A percentile compares a stretch with the other conserved stretches of the same genome.
Evolutionary conservation across 2,113 vertebrate genomes (phyloP).

Genomic region (Ceyx cyanopectus): DNA sequence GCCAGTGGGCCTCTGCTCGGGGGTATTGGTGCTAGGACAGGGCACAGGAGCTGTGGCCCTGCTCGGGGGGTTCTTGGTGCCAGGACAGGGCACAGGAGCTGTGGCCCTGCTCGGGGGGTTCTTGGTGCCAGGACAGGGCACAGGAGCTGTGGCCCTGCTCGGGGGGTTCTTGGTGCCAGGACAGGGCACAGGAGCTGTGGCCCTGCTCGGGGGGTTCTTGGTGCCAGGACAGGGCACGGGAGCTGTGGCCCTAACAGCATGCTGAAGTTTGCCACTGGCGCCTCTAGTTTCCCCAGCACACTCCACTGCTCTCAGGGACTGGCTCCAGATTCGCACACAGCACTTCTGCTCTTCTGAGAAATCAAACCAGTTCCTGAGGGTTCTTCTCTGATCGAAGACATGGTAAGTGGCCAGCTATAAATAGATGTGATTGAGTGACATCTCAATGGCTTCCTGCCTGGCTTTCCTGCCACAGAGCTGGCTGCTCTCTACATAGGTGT

Average conservation of each 20-base stretch:
- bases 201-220: too few relatives aligned
- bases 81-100: too few relatives aligned
- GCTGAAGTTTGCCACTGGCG: neutral
- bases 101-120: too few relatives aligned
- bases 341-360: neutral
- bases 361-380: neutral
- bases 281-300: neutral
- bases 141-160: too few relatives aligned
- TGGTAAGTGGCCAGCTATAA: neutral
- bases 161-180: too few relatives aligned
- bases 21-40: neutral
- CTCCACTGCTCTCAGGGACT: fast-evolving
- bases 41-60: fast-evolving
- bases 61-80: too few relatives aligned
- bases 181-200: too few relatives aligned
- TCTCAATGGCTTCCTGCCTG: constrained; percentile 31
- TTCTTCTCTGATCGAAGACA: neutral
- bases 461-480: neutral
- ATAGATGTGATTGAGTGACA: constrained; percentile 4
- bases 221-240: too few relatives aligned
- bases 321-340: neutral
- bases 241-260: neutral
- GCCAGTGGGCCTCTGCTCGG: too few relatives aligned
- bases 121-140: too few relatives aligned
- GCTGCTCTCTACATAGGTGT: neutral